phyloP scores from a whole-genome alignment of 2,113 vertebrate species.

The Ivindomyrus marchei region DNA sequence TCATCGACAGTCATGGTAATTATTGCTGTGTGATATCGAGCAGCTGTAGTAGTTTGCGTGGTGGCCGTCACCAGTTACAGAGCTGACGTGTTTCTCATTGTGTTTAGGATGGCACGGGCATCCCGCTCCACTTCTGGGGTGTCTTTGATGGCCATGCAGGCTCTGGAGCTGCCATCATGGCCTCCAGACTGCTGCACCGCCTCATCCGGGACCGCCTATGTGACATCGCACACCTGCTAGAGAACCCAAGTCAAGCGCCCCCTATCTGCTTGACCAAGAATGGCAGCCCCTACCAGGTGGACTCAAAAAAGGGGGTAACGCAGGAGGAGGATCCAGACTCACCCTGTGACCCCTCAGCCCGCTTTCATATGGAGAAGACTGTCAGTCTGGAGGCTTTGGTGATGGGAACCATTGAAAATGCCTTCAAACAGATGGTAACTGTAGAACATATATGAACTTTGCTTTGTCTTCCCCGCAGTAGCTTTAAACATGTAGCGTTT shows the following conservation, averaged over 20 bases:
- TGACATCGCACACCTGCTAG: slow-evolving; percentile 80
- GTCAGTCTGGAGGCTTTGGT: slow-evolving; percentile 84
- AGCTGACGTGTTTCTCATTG: neutral
- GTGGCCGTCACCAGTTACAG: neutral
- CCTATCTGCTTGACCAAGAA: slow-evolving; percentile 71
- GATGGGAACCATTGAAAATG: slow-evolving; percentile 89
- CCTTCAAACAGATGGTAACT: slow-evolving; percentile 87
- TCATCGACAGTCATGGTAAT: neutral
- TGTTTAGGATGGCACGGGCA: slow-evolving; percentile 62
- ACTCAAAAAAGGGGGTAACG: slow-evolving; percentile 51
- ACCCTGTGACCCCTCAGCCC: slow-evolving; percentile 53
- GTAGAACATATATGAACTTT: neutral
- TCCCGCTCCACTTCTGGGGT: slow-evolving; percentile 87
- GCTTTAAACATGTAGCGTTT: neutral
- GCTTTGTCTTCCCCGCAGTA: neutral
- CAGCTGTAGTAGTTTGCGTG: neutral
- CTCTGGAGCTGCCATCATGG: slow-evolving; percentile 81
- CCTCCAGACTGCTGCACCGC: slow-evolving; percentile 77
- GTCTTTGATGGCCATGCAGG: slow-evolving; percentile 91
- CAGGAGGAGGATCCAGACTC: slow-evolving; percentile 55
- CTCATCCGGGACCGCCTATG: slow-evolving; percentile 81
- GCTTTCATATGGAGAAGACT: slow-evolving; percentile 84
- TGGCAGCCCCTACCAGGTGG: slow-evolving; percentile 34
- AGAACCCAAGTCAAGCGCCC: slow-evolving; percentile 62
- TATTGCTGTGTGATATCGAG: neutral